phyloP scores from a whole-genome alignment of 2,797 vertebrate species.

The Neopelma chrysocephalum region DNA sequence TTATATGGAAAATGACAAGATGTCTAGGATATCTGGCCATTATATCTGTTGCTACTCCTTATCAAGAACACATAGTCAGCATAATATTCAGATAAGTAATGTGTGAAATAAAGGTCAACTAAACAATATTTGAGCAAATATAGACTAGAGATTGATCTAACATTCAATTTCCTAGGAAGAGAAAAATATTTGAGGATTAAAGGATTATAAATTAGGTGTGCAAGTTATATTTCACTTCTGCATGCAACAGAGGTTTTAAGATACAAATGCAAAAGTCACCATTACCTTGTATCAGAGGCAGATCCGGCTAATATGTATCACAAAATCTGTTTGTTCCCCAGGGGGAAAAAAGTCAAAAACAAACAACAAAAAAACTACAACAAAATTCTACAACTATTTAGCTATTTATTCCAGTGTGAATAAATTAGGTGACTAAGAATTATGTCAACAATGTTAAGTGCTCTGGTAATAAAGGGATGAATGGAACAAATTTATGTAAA shows the following conservation, averaged over 20 bases:
- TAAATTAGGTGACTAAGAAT: not conserved
- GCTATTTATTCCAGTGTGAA: not conserved
- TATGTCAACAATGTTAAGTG: not conserved
- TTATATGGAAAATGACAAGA: not conserved
- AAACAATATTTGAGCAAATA: slow-evolving; percentile 4
- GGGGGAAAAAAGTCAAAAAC: not conserved
- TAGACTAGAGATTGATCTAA: not conserved
- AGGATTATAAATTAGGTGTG: slow-evolving; percentile 1
- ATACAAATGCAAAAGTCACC: not conserved
- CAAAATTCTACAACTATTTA: not conserved
- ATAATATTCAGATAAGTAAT: slow-evolving; percentile 24
- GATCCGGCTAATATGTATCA: not conserved
- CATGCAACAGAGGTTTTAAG: not conserved
- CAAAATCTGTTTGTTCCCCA: not conserved
- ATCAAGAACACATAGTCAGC: not conserved
- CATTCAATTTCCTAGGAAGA: not conserved
- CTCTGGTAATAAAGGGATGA: not conserved
- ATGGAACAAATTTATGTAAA: not conserved
- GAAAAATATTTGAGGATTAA: slow-evolving; percentile 20
- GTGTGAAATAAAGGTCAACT: slow-evolving; percentile 33
- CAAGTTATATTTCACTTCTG: not conserved
- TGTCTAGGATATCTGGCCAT: not conserved
- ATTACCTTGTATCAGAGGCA: not conserved
- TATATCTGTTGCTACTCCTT: not conserved
- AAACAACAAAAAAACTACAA: not conserved